These are phyloP conservation scores for Ariopsis seemanni DNA, from an alignment of 2,113 vertebrate species.

Conservation along the genomic window DNA sequence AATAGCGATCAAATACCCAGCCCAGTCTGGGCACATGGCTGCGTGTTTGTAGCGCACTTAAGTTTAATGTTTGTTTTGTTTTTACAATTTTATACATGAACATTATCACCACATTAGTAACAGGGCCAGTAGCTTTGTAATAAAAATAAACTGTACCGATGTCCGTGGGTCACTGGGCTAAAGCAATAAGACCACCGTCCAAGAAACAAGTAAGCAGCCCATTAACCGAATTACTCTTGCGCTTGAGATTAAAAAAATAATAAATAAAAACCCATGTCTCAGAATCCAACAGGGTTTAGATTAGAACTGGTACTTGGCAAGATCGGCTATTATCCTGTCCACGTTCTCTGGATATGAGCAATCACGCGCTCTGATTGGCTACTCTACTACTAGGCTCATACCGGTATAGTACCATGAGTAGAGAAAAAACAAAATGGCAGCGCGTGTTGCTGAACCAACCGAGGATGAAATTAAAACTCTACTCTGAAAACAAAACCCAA, in stretches of 20 bases:
- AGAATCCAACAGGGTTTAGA: background rate
- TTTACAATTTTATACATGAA: background rate
- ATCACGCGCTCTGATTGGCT: too few relatives aligned
- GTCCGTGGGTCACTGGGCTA: background rate
- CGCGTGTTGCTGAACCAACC: too few relatives aligned
- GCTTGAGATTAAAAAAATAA: background rate
- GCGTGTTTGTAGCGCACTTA: background rate
- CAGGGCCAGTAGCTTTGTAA: background rate
- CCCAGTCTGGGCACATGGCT: background rate
- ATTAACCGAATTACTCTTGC: background rate
- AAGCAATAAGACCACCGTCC: background rate
- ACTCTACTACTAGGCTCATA: too few relatives aligned
- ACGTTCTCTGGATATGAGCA: too few relatives aligned
- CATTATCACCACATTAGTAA: background rate
- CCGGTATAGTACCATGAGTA: too few relatives aligned
- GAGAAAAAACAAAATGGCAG: too few relatives aligned
- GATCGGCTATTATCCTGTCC: too few relatives aligned
- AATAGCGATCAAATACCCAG: background rate
- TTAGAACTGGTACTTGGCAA: background rate
- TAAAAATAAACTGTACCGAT: background rate
- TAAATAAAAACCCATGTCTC: background rate
- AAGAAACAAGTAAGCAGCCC: slow-evolving; percentile 3
- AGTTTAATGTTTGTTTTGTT: background rate
- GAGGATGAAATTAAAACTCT: too few relatives aligned
- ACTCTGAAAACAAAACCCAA: too few relatives aligned